A percentile compares a stretch with the other conserved stretches of the same genome.
Evolutionary conservation across 2,113 vertebrate genomes (phyloP).

Genomic region (Apodemus sylvaticus): DNA sequence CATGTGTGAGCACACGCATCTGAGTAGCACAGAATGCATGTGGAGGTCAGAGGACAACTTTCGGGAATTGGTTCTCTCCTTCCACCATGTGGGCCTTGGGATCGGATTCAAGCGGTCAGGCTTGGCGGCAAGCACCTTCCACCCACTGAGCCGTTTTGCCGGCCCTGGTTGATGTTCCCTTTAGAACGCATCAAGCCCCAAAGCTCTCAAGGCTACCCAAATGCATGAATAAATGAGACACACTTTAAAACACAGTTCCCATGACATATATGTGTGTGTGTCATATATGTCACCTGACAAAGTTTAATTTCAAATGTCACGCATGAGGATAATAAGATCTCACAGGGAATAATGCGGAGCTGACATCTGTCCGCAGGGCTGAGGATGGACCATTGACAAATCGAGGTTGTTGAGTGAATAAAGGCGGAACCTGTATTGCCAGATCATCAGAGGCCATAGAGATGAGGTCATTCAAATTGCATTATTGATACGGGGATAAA

Average conservation of each 20-base stretch:
- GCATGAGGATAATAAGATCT: neutral
- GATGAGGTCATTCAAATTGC: too few relatives aligned
- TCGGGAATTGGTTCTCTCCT: neutral
- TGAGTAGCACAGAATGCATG: neutral
- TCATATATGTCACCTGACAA: neutral
- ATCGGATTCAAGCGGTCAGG: too few relatives aligned
- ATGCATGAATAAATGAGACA: neutral
- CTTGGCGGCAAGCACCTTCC: neutral
- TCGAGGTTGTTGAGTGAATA: neutral
- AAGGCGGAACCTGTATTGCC: neutral
- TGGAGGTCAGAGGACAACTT: neutral
- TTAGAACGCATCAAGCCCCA: neutral
- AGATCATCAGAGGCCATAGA: neutral
- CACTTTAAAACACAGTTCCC: neutral
- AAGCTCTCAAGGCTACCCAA: neutral
- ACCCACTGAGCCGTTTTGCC: neutral
- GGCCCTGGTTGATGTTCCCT: neutral
- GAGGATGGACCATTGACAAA: neutral
- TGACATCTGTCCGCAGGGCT: neutral
- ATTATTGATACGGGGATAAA: neutral
- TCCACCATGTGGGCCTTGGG: neutral
- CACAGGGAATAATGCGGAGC: neutral
- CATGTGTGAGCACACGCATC: neutral
- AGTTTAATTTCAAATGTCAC: neutral
- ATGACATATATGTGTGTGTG: neutral